These are phyloP conservation scores for Lacerta agilis DNA, from an alignment of 2,797 vertebrate species.

Conservation along the genomic window DNA sequence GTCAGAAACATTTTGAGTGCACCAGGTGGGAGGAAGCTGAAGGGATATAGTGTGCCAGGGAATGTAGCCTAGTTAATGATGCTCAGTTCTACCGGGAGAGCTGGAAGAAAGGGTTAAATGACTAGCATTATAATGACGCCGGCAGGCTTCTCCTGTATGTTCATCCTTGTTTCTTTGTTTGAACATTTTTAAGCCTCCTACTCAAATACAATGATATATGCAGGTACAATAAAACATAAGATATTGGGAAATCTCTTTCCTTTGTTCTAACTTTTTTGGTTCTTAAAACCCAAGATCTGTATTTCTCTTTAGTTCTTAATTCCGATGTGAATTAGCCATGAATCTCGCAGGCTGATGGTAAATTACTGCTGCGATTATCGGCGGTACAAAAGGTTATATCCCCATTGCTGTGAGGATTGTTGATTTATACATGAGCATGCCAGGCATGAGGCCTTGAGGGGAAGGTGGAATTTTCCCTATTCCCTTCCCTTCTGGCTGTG, in stretches of 20 bases:
- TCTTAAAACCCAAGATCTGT: neutral
- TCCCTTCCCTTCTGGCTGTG: slow-evolving; percentile 16
- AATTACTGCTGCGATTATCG: neutral
- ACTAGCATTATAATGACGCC: neutral
- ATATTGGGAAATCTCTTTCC: neutral
- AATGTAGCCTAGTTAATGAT: neutral
- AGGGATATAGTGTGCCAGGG: neutral
- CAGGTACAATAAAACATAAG: too few relatives aligned
- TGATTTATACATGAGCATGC: neutral
- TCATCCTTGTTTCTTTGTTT: too few relatives aligned
- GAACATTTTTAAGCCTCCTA: too few relatives aligned
- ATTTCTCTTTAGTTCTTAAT: slow-evolving; percentile 24
- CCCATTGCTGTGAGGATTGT: neutral
- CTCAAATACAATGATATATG: too few relatives aligned
- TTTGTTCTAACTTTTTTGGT: slow-evolving; percentile 10
- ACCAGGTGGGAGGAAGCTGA: too few relatives aligned
- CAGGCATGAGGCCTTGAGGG: neutral
- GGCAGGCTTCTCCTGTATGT: neutral
- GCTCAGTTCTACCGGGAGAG: neutral
- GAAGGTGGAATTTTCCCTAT: neutral
- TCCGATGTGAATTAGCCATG: neutral
- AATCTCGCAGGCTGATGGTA: slow-evolving; percentile 12
- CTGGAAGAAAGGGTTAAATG: neutral
- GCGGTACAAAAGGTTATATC: slow-evolving; percentile 19
- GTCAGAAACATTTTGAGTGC: too few relatives aligned